Conservation (phyloP, 92 coral and sea anemone genomes). For the Anthopleura xanthogrammica region DNA sequence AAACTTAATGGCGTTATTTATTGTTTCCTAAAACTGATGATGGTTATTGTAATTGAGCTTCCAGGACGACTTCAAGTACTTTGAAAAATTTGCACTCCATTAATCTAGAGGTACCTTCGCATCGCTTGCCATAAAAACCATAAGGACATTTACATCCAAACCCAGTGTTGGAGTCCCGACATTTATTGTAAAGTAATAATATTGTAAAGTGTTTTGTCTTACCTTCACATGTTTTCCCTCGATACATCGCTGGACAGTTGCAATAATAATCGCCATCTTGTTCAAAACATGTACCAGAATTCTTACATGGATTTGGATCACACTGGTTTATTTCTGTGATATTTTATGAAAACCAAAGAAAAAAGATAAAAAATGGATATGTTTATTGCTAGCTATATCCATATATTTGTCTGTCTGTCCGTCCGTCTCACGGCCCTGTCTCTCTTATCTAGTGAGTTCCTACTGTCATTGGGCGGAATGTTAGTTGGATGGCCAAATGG, state of each 20-base stretch:
- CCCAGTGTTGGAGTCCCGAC: conserved; percentile 68
- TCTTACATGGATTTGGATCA: conserved; percentile 87
- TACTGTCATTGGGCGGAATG: too few relatives aligned
- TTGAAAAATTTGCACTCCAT: too few relatives aligned
- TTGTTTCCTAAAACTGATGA: too few relatives aligned
- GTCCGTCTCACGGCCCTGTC: background rate
- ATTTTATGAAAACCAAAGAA: background rate
- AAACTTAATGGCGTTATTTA: too few relatives aligned
- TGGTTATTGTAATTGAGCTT: too few relatives aligned
- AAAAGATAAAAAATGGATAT: too few relatives aligned
- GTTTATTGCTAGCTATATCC: too few relatives aligned
- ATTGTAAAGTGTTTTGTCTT: background rate
- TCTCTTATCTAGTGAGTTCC: too few relatives aligned
- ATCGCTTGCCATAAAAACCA: conserved; percentile 83
- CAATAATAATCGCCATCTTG: conserved; percentile 66
- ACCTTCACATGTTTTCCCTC: conserved; percentile 93
- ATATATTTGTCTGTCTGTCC: background rate
- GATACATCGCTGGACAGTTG: conserved; percentile 62
- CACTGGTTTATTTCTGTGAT: conserved; percentile 55
- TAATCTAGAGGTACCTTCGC: conserved; percentile 94
- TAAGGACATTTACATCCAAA: conserved; percentile 74
- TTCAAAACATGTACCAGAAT: conserved; percentile 85
- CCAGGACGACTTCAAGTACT: too few relatives aligned
- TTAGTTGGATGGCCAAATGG: too few relatives aligned
- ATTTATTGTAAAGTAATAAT: too few relatives aligned